phyloP scores from a whole-genome alignment of 2,113 vertebrate genomes.

The Hystrix brachyura region DNA sequence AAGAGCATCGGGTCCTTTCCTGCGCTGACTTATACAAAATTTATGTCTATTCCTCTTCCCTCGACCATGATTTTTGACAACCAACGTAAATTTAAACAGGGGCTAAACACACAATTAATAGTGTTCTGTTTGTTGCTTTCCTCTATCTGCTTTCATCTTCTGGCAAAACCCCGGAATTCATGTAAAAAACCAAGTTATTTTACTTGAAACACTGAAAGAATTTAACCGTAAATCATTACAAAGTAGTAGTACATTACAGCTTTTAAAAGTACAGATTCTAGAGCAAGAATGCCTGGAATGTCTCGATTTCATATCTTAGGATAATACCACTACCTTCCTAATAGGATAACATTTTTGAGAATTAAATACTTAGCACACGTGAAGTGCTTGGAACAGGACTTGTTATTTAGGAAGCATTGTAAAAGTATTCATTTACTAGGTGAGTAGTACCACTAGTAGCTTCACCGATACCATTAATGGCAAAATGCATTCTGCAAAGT shows the following conservation, averaged over 20 bases:
- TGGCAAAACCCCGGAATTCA: constrained; percentile 18
- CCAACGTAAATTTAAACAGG: neutral
- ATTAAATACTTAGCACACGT: neutral
- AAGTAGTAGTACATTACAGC: neutral
- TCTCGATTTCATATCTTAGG: constrained; percentile 12
- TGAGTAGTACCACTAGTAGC: neutral
- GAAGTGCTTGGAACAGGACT: neutral
- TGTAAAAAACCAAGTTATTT: constrained; percentile 48
- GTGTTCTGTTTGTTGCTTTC: neutral
- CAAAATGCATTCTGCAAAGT: neutral
- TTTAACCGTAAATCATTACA: constrained; percentile 7
- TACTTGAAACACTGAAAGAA: constrained; percentile 27
- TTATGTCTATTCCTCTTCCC: neutral
- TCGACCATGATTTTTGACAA: neutral
- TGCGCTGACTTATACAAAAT: neutral
- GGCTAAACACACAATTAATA: neutral
- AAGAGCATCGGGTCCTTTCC: neutral
- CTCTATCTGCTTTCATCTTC: constrained; percentile 7
- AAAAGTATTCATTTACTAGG: neutral
- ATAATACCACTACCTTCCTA: neutral
- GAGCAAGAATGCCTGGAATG: neutral
- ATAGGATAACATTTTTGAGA: neutral
- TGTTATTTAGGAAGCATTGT: neutral
- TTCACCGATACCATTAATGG: neutral
- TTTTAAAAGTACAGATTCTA: constrained; percentile 39